Evolutionary conservation across 2,888 invertebrate genomes (phyloP), one percentile per base, ranked within the genome.

Genomic region (Diadegma fenestrale): DNA sequence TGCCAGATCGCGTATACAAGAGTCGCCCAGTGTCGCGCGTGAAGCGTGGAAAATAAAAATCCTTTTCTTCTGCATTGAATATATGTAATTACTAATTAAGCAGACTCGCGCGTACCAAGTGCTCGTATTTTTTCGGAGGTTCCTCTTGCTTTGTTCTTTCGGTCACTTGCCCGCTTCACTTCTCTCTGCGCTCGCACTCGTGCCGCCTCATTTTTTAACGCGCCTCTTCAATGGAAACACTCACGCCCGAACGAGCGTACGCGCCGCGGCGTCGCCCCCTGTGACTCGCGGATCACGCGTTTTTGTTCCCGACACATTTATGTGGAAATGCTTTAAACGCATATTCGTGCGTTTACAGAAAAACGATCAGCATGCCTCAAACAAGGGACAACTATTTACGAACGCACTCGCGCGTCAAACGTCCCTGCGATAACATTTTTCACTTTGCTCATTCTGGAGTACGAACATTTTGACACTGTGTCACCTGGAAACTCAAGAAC

Each of bases 31-130:
- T 37, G 1, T 37, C 10, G 37, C 10, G 37, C 10, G 37, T 37
- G 10, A 5, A 37, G 6, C 89, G 69, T 73, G 43, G 69, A 72
- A 68, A 37, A 75, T 66, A 63, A 54, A 71, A 68, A 72, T 43
- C 51, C 68, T 90, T 91, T 43, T 43, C 68, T 90, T 91, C 91
- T 91, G 91, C 90, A 91, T 91, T 92, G 93, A 93, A 93, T 93
- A 93, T 93, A 91, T 93, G 93, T 93, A 93, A 94, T 93, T 93
- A 93, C 92, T 93, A 94, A 94, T 94, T 93, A 93, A 93, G 93
- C 91, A 93, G 92, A 91, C 91, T 90, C 91, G 89, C 37, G 88
- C 88, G 89, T 30, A 91, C 92, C 92, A 92, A 91, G 92, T 92
- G 91, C 91, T 89, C 89, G 90, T 86, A 37, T 43, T 51, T 84